These are phyloP conservation scores for Phymorhynchus buccinoides DNA, from an alignment of 1,140 invertebrate genomes.

Conservation along the genomic window DNA sequence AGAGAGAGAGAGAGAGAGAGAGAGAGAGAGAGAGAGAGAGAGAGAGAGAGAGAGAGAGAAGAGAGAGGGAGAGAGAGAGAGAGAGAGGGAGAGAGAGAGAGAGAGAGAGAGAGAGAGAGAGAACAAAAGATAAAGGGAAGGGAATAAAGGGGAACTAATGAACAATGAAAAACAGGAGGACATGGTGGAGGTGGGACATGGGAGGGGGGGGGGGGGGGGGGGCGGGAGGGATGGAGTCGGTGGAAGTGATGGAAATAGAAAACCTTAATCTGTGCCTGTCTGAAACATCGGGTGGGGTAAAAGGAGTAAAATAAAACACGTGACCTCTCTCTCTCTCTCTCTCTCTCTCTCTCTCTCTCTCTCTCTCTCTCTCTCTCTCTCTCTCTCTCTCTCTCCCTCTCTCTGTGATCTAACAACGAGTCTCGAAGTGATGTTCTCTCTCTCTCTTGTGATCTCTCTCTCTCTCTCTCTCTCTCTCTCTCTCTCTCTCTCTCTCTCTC, in stretches of 20 bases:
- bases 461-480: too few species aligned
- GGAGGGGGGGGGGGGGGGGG: neutral
- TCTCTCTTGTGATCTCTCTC: too few species aligned
- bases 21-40: neutral
- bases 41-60: neutral
- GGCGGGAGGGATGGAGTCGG: neutral
- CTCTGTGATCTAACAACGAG: too few species aligned
- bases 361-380: neutral
- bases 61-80: neutral
- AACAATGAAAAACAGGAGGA: neutral
- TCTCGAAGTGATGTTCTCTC: too few species aligned
- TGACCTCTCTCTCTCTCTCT: neutral
- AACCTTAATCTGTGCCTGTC: too few species aligned
- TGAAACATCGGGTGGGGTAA: too few species aligned
- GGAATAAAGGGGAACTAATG: neutral
- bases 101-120: neutral
- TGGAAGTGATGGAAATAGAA: too few species aligned
- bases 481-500: too few species aligned
- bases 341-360: neutral
- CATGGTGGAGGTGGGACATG: neutral
- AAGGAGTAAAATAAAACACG: too few species aligned
- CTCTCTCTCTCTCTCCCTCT: neutral
- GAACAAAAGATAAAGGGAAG: neutral
- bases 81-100: neutral
- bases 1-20: neutral